Percentiles rank a stretch among this genome's conserved stretches.
These are phyloP conservation scores for Pseudomyrmex cubaensis DNA, from an alignment of 1,140 invertebrate species.

Conservation along the genomic window DNA sequence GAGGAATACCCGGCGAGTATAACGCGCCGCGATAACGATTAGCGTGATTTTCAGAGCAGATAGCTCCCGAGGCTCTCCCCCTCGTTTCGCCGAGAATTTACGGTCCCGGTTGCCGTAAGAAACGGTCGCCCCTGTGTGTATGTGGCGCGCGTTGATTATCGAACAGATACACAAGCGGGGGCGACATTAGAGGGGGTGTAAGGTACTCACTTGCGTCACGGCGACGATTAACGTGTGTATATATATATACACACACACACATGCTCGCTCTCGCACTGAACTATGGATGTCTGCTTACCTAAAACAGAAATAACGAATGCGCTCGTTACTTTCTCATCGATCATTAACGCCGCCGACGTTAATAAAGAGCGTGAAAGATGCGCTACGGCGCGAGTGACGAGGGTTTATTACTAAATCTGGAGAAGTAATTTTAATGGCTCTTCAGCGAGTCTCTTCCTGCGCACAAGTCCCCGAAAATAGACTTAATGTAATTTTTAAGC, in stretches of 20 bases:
- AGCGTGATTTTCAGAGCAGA: slow-evolving; percentile 19
- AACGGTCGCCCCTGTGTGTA: slow-evolving; percentile 11
- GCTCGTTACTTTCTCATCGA: slow-evolving; percentile 47
- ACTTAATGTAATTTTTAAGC: slow-evolving; percentile 26
- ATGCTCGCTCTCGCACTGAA: slow-evolving; percentile 20
- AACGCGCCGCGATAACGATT: slow-evolving; percentile 41
- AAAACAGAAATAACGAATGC: slow-evolving; percentile 77
- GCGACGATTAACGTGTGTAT: neutral
- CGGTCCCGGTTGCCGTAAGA: slow-evolving; percentile 16
- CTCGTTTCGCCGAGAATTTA: slow-evolving; percentile 28
- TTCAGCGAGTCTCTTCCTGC: neutral
- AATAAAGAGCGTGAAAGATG: slow-evolving; percentile 52
- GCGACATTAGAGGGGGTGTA: too few relatives aligned
- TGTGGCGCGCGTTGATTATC: slow-evolving; percentile 37
- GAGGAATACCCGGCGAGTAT: slow-evolving; percentile 19
- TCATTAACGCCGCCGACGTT: slow-evolving; percentile 50
- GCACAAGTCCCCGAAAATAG: slow-evolving; percentile 31
- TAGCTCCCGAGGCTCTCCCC: slow-evolving; percentile 5
- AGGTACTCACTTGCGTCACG: slow-evolving; percentile 44
- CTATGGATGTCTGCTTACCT: slow-evolving; percentile 76
- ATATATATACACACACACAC: slow-evolving; percentile 9
- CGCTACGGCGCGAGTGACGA: slow-evolving; percentile 38
- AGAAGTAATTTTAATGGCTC: slow-evolving; percentile 46
- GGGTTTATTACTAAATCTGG: slow-evolving; percentile 57
- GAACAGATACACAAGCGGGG: slow-evolving; percentile 38